Conservation (phyloP, 2,113 vertebrate species). For the Todiramphus chloris region DNA sequence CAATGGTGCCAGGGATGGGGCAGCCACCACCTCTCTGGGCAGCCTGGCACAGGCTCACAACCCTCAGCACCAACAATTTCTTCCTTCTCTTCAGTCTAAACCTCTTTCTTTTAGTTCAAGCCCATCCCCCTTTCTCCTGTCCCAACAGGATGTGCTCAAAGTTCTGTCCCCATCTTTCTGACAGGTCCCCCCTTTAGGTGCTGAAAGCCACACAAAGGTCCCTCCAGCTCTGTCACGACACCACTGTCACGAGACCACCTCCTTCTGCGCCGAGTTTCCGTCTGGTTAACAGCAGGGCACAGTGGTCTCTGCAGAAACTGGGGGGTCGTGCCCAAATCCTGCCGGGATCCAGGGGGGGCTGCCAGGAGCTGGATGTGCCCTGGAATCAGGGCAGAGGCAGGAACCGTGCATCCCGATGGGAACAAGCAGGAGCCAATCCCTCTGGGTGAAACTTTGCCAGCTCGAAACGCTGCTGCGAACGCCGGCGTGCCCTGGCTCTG, state of each 20-base stretch:
- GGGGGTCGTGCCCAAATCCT: background rate
- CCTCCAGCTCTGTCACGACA: background rate
- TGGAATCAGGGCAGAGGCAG: background rate
- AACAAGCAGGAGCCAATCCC: background rate
- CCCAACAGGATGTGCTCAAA: background rate
- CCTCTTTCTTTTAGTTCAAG: background rate
- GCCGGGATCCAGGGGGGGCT: background rate
- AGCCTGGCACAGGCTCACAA: background rate
- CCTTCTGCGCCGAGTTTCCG: background rate
- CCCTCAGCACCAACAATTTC: background rate
- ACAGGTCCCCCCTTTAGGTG: too few relatives aligned
- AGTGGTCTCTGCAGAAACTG: background rate
- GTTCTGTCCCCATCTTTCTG: background rate
- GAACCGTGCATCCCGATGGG: background rate
- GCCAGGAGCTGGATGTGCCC: background rate
- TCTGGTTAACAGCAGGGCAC: background rate
- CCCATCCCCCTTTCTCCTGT: background rate
- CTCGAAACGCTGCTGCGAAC: background rate
- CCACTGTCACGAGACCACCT: rapidly evolving
- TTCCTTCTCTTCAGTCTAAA: background rate
- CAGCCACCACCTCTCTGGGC: background rate
- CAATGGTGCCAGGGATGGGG: background rate
- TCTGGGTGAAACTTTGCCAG: background rate
- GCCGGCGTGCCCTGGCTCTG: background rate
- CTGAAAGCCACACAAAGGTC: background rate